Base-by-base conservation (phyloP, 2,888 invertebrate species). In the Rhagonycha lutea region DNA sequence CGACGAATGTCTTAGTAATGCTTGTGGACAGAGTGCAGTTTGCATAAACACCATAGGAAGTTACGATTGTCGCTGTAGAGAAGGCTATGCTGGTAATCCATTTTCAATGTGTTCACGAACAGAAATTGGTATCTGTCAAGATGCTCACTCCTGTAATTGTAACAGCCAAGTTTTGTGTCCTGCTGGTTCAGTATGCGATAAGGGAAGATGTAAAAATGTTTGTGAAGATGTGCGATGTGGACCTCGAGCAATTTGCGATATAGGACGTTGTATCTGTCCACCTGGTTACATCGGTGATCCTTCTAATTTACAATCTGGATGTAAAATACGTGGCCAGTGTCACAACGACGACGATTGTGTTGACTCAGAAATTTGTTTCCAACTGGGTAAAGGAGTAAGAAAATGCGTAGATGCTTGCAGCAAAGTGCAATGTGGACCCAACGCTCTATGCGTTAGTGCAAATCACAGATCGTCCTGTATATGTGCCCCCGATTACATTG, bases 1-100 rank as follows among this genome's bases (percentile, higher is more conserved):
- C 70, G 93, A 96, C 84, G 96, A 96, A 88, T 96, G 96, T 84
- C 90, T 89, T 77, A 90, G 89, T 79, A 93, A 93, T 83, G 95
- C 95, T 0, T 96, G 96, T 84, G 96, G 95, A 8, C 91, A 92
- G 83, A 95, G 96, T 86, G 96, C 98, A 0, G 93, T 94, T 63
- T 98, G 98, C 85, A 94, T 97, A 79, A 98, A 98, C 86, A 95
- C 95, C 0, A 92, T 94, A 12, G 98, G 98, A 71, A 93, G 94
- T 82, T 98, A 93, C 86, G 96, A 96, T 85, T 98, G 98, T 86
- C 92, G 94, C 61, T 98, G 98, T 85, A 93, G 94, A 85, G 94
- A 94, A 79, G 93, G 93, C 69, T 94, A 92, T 85, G 93, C 93
- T 75, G 97, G 97, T 68, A 96, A 97, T 90, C 97, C 97, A 0